A percentile compares a stretch with the other conserved stretches of the same genome.
Evolutionary conservation across 2,888 invertebrate species (phyloP).

Genomic region (Ligdia adustata): DNA sequence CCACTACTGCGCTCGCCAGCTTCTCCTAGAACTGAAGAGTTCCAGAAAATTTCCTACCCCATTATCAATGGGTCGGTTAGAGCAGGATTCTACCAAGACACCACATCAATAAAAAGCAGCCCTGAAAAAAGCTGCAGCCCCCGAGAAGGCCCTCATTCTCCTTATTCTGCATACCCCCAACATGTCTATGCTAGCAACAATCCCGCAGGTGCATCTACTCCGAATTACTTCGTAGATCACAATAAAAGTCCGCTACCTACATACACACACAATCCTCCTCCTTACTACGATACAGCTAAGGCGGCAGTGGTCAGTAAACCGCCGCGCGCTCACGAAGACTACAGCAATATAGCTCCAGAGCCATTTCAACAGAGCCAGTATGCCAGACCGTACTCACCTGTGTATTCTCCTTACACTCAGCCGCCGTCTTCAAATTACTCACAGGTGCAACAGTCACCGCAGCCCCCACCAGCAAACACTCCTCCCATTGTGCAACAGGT

Average conservation of each 20-base stretch:
- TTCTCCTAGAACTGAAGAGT: constrained; percentile 89
- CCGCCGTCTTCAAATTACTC: constrained; percentile 59
- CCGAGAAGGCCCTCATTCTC: constrained; percentile 86
- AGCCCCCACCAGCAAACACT: constrained; percentile 45
- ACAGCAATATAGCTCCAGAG: constrained; percentile 79
- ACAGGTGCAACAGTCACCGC: constrained; percentile 59
- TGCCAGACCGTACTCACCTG: constrained; percentile 66
- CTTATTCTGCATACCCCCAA: constrained; percentile 74
- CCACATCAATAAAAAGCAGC: constrained; percentile 92
- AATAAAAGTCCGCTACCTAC: constrained; percentile 74
- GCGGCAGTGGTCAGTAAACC: constrained; percentile 71
- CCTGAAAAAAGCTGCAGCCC: constrained; percentile 94
- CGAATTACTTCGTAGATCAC: constrained; percentile 73
- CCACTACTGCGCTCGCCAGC: constrained; percentile 90
- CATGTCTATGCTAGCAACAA: constrained; percentile 76
- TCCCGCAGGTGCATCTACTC: constrained; percentile 62
- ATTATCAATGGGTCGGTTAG: constrained; percentile 92
- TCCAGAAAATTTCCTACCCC: constrained; percentile 87
- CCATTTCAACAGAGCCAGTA: constrained; percentile 81
- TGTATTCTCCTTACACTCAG: constrained; percentile 67
- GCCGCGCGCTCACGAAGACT: constrained; percentile 81
- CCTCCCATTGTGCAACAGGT: constrained; percentile 50
- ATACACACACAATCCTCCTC: constrained; percentile 76
- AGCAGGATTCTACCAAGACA: constrained; percentile 95
- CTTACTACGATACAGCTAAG: constrained; percentile 86